phyloP scores from a whole-genome alignment of 2,797 vertebrate genomes.

The Danio aesculapii region DNA sequence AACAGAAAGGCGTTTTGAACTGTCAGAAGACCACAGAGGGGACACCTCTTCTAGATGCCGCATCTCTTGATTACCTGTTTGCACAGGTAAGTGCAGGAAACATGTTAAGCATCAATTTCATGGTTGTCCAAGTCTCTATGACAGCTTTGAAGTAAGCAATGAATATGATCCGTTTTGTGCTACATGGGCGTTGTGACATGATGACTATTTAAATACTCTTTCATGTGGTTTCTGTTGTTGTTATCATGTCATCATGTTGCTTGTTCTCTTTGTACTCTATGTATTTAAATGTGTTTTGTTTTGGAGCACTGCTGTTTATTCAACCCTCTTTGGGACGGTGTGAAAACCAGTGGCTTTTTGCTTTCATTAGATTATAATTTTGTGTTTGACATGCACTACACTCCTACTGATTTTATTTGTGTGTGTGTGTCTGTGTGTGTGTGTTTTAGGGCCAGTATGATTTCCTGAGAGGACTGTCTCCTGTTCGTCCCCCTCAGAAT shows the following conservation, averaged over 20 bases:
- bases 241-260: background rate
- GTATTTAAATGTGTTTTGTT: conserved; percentile 25
- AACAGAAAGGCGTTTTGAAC: conserved; percentile 80
- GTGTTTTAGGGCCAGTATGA: conserved; percentile 90
- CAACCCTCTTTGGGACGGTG: background rate
- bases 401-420: conserved; percentile 41
- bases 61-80: conserved; percentile 93
- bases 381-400: background rate
- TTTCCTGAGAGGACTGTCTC: conserved; percentile 88
- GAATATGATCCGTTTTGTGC: background rate
- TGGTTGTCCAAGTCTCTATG: background rate
- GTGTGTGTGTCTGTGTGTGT: too few relatives aligned
- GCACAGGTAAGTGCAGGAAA: conserved; percentile 82
- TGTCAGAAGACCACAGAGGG: conserved; percentile 84
- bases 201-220: conserved; percentile 49
- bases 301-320: conserved; percentile 3
- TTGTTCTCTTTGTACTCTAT: conserved; percentile 14
- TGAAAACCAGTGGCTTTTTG: background rate
- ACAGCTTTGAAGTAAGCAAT: conserved; percentile 22
- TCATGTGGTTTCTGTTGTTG: conserved; percentile 2
- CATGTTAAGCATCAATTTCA: background rate
- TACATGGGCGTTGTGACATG: background rate
- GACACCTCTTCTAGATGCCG: conserved; percentile 88
- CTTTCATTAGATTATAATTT: background rate
- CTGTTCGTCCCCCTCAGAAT: conserved; percentile 81